These are phyloP conservation scores for Eurystomus glaucurus DNA, from an alignment of 2,797 vertebrate species.

Conservation along the genomic window DNA sequence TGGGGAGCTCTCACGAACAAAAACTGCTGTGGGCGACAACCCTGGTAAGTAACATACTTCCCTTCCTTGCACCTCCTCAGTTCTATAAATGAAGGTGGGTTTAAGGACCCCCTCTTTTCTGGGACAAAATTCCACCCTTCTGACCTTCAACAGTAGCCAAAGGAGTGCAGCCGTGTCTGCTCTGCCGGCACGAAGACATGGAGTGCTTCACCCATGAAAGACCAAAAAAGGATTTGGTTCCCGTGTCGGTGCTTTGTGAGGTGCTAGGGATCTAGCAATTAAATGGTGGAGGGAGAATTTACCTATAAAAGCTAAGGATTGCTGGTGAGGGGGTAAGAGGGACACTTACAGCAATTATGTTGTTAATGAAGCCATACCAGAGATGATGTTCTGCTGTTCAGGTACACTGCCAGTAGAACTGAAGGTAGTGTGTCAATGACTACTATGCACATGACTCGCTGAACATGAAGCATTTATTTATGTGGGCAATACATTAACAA, in stretches of 20 bases:
- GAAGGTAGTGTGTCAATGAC: not conserved
- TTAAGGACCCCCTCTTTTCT: not conserved
- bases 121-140: not conserved
- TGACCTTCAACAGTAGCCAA: not conserved
- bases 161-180: not conserved
- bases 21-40: not conserved
- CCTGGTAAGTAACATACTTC: not conserved
- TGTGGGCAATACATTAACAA: constrained; percentile 35
- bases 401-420: not conserved
- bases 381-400: not conserved
- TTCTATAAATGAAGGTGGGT: not conserved
- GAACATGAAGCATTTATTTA: constrained; percentile 69
- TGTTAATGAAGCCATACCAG: not conserved
- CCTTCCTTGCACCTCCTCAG: not conserved
- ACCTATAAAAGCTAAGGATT: not conserved
- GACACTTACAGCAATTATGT: not conserved
- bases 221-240: not conserved
- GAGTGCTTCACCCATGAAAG: not conserved
- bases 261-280: not conserved
- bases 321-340: not conserved
- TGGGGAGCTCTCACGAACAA: not conserved
- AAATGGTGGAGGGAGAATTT: not conserved
- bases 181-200: not conserved
- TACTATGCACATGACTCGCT: not conserved
- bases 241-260: not conserved